Evolutionary conservation across 2,113 vertebrate genomes (phyloP), one percentile per base, ranked within the genome.

Genomic region (Deroptyus accipitrinus): DNA sequence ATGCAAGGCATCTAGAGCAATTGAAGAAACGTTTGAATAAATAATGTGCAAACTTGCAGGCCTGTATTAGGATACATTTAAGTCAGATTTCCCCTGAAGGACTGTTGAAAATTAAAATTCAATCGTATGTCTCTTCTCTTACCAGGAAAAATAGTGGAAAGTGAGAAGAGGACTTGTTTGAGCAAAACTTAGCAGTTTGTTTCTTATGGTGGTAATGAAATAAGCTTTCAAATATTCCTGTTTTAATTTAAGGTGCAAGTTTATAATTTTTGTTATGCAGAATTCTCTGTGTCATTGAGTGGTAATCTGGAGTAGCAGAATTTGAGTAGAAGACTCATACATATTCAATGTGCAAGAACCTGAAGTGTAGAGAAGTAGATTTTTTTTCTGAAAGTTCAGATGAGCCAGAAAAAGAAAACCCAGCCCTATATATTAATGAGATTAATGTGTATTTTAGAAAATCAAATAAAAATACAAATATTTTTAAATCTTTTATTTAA

Each of bases 11-110:
- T 75, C 93, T 98, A 49, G 96, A 96, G 39, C 97, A 97, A 72
- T 81, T 99, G 94, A 98, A 98, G 97, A 97, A 96, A 83, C 97
- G 98, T 57, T 95, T 98, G 83, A 95, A 98, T 92, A 94, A 96
- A 85, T 97, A 97, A 93, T 30, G 7, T 75, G 61, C 83, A 90
- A 62, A 72, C 83, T 33, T 48, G 20, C 27, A 55, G 17, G 41
- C 28, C 70, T 62, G 24, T 76, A 8, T 42, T 91, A 78, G 33
- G 44, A 83, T 94, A 68, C 11, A 13, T 68, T 72, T n/a, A 82
- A 90, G 22, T 67, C 30, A 24, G 9, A 41, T 95, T 78, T 87
- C 39, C 39, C 24, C 20, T 20, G 24, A 80, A 23, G 20, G 24
- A 19, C 42, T 51, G 23, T 18, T 76, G 9, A 30, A 90, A 64